Evolutionary conservation across 2,797 vertebrate species (phyloP).

Genomic region (Clarias laeviceps): DNA sequence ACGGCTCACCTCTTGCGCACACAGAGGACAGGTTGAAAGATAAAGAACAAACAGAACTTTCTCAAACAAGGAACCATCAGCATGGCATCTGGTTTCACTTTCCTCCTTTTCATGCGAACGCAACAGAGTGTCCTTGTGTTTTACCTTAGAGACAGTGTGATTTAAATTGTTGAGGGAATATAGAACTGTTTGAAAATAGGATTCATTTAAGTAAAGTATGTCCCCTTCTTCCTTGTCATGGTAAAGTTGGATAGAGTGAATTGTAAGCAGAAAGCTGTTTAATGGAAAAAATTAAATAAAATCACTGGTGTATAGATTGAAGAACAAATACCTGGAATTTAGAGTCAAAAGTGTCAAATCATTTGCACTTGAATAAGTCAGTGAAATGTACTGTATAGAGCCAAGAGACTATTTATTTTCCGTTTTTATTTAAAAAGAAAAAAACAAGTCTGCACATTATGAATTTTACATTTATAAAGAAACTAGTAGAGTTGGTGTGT

Average conservation of each 20-base stretch:
- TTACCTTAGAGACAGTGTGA: slow-evolving; percentile 25
- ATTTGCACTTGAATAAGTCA: slow-evolving; percentile 1
- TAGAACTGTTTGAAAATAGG: slow-evolving; percentile 12
- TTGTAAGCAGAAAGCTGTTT: neutral
- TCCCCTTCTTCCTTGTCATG: slow-evolving; percentile 31
- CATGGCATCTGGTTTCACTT: slow-evolving; percentile 13
- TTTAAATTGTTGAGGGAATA: slow-evolving; percentile 35
- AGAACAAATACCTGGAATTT: neutral
- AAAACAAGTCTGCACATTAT: neutral
- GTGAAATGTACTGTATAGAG: neutral
- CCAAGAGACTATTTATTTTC: neutral
- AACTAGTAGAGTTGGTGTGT: neutral
- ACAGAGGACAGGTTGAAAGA: slow-evolving; percentile 42
- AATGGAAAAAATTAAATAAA: neutral
- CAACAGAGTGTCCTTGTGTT: slow-evolving; percentile 40
- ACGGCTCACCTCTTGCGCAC: slow-evolving; percentile 27
- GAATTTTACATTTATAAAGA: neutral
- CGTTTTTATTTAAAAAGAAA: neutral
- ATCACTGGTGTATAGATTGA: slow-evolving; percentile 11
- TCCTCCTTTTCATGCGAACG: slow-evolving; percentile 12
- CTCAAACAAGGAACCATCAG: slow-evolving; percentile 34
- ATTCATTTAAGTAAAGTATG: slow-evolving; percentile 27
- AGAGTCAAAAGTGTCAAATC: slow-evolving; percentile 6
- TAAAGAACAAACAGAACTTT: slow-evolving; percentile 45
- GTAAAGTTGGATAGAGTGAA: slow-evolving; percentile 23